Conservation (phyloP, 2,113 vertebrate genomes). For the Elephantulus edwardii region DNA sequence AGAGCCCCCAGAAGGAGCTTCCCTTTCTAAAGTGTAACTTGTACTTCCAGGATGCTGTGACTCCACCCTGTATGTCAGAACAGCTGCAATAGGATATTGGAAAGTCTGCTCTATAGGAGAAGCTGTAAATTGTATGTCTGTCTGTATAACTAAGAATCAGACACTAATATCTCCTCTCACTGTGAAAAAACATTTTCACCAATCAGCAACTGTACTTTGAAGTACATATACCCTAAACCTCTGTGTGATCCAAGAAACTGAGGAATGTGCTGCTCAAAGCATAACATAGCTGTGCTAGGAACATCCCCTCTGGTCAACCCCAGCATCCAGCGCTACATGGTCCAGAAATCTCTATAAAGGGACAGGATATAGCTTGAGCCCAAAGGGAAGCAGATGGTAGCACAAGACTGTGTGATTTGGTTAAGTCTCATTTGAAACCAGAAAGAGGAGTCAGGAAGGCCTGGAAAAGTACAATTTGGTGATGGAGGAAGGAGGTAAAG, state of each 20-base stretch:
- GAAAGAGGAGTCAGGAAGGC: background rate
- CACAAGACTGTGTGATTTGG: background rate
- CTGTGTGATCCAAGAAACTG: background rate
- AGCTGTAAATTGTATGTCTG: background rate
- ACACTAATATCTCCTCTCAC: background rate
- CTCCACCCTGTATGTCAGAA: background rate
- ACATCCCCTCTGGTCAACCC: conserved; percentile 25
- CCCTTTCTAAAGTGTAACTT: background rate
- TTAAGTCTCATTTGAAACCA: background rate
- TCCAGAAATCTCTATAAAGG: conserved; percentile 54
- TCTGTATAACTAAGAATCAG: accelerated
- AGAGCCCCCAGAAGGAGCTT: background rate
- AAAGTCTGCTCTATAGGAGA: background rate
- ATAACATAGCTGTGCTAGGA: background rate
- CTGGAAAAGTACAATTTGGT: background rate
- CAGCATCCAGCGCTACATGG: background rate
- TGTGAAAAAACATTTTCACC: background rate
- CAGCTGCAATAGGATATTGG: background rate
- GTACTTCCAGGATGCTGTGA: background rate
- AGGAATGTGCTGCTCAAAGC: background rate
- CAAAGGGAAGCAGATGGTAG: background rate
- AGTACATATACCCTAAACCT: background rate
- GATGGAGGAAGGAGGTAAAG: no score
- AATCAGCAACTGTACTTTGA: background rate
- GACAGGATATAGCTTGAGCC: background rate